Conservation (phyloP, 92 coral and sea anemone genomes). For the Porites rus region DNA sequence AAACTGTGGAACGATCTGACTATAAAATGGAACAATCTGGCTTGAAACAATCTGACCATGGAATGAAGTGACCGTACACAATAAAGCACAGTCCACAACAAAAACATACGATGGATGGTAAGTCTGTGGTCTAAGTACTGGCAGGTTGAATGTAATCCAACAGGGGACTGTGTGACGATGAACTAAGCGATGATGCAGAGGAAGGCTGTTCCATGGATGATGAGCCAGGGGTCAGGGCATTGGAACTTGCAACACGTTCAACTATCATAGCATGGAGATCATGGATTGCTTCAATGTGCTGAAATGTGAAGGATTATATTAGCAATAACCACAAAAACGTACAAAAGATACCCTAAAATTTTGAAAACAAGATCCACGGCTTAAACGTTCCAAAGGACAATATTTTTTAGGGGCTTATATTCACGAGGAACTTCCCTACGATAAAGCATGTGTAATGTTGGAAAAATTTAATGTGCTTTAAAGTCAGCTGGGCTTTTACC, state of each 20-base stretch:
- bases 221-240: slow-evolving; percentile 78
- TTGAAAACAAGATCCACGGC: no score
- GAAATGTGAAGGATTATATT: not conserved
- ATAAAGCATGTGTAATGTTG: not conserved
- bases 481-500: no score
- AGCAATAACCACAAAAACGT: not conserved
- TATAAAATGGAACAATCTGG: no score
- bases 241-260: slow-evolving; percentile 88
- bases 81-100: no score
- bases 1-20: no score
- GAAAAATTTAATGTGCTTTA: no score
- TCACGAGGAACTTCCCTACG: not conserved
- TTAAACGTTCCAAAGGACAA: not conserved
- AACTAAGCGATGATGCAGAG: slow-evolving; percentile 87
- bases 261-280: slow-evolving; percentile 91
- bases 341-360: not conserved
- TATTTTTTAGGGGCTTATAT: not conserved
- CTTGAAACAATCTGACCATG: no score
- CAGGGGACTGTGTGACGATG: slow-evolving; percentile 87
- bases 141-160: slow-evolving; percentile 85
- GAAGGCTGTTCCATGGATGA: slow-evolving; percentile 94
- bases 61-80: no score
- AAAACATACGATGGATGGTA: no score
- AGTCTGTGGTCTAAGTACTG: slow-evolving; percentile 36
- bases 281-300: slow-evolving; percentile 91